A percentile compares a stretch with the other conserved stretches of the same genome.
These are phyloP conservation scores for Rhamnusium bicolor DNA, from an alignment of 2,888 invertebrate genomes.

Conservation along the genomic window DNA sequence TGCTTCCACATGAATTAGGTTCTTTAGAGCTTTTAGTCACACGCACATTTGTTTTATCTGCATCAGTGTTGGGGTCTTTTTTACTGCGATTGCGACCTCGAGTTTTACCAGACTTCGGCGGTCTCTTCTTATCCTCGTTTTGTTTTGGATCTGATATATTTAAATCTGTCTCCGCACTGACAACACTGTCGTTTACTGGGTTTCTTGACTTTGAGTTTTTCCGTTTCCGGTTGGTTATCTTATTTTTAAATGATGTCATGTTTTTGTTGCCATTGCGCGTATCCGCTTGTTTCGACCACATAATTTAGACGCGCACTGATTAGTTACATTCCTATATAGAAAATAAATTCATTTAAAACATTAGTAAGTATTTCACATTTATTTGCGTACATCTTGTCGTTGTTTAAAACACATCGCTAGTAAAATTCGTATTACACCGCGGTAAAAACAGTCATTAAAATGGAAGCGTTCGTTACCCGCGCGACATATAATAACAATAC, in stretches of 20 bases:
- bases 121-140: conserved; percentile 47
- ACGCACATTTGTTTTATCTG: conserved; percentile 35
- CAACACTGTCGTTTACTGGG: conserved; percentile 45
- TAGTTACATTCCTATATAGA: conserved; percentile 31
- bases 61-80: conserved; percentile 46
- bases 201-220: conserved; percentile 63
- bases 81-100: conserved; percentile 54
- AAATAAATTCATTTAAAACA: background rate
- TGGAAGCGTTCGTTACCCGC: conserved; percentile 20
- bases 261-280: conserved; percentile 63
- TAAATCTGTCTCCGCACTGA: conserved; percentile 43
- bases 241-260: conserved; percentile 69
- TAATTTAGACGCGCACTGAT: conserved; percentile 45
- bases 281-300: conserved; percentile 70
- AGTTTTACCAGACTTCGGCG: conserved; percentile 54
- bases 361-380: background rate
- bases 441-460: background rate
- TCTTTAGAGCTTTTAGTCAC: conserved; percentile 21
- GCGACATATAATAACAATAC: conserved; percentile 33
- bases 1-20: conserved; percentile 26
- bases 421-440: background rate
- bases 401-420: background rate
- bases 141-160: conserved; percentile 46
- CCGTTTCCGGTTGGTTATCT: conserved; percentile 69
- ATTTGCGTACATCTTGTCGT: conserved; percentile 35